Base-by-base conservation (phyloP, 2,797 vertebrate species). In the Phylloscopus collybita region DNA sequence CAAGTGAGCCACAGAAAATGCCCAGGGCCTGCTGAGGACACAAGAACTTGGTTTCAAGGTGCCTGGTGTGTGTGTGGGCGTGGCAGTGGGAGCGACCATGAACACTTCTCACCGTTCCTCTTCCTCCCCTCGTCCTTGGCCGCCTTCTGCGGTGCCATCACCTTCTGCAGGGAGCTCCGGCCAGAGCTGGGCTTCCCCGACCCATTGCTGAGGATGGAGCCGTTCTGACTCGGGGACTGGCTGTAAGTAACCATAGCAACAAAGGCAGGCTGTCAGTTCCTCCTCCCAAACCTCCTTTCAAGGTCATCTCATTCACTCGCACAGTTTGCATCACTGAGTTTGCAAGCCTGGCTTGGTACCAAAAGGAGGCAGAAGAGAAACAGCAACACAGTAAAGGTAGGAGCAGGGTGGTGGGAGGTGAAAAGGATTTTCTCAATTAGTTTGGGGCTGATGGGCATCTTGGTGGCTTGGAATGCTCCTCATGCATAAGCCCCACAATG, bases 191-290 rank as follows among this genome's bases (percentile, higher is more conserved):
- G 98, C 98, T 98, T 99, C 96, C 98, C 99, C 92, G 99, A 99
- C 98, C 99, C 98, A 89, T 98, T 98, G 98, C 99, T 99, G 99
- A 99, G 98, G 98, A 99, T 98, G 98, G 99, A 99, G 98, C 99
- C 99, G 4, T 98, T 99, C 97, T 99, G 99, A 82, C 99, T 99
- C 81, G 98, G 99, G 97, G 99, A 99, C 97, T 97, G 98, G 98
- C 99, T 99, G 98, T 97, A 98, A 98, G 98, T 98, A 99, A 99
- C 98, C 99, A 99, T 99, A 98, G 99, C 98, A 99, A 99, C 99
- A 99, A 99, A 97, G 97, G 98, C 96, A 98, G 98, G 97, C 83
- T 89, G 98, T 99, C 97, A 99, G 98, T 98, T 97, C 91, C 81
- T 69, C 97, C 71, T 74, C 61, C 97, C 88, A 93, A 96, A 98